A percentile compares a stretch with the other conserved stretches of the same genome.
Evolutionary conservation across 2,113 vertebrate genomes (phyloP).

Genomic region (Hirundichthys speculiger): DNA sequence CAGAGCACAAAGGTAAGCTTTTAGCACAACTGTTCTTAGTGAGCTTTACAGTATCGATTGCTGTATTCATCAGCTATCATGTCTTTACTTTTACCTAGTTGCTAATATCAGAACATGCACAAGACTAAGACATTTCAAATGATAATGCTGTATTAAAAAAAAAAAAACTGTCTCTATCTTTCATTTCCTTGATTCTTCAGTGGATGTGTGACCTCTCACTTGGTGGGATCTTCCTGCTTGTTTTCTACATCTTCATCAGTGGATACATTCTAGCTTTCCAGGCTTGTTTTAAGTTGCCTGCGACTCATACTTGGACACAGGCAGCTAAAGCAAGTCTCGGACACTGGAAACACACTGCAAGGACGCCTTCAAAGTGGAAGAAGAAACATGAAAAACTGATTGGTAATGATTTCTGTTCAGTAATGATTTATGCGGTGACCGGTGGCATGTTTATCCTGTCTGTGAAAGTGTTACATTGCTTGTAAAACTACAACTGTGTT

Average conservation of each 20-base stretch:
- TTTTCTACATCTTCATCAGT: constrained; percentile 16
- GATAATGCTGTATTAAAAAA: background rate
- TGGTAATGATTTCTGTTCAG: too few relatives aligned
- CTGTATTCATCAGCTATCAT: too few relatives aligned
- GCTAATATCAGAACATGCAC: too few relatives aligned
- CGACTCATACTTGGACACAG: constrained; percentile 84
- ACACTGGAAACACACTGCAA: constrained; percentile 66
- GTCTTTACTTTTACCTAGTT: too few relatives aligned
- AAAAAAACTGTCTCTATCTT: background rate
- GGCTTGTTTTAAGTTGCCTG: constrained; percentile 99
- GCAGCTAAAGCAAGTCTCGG: constrained; percentile 98
- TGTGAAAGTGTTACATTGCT: too few relatives aligned
- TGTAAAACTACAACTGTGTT: too few relatives aligned
- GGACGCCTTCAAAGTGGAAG: background rate
- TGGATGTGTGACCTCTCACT: background rate
- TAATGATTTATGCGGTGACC: too few relatives aligned
- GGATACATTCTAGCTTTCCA: constrained; percentile 76
- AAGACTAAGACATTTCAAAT: background rate
- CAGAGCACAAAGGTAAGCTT: constrained; percentile 43
- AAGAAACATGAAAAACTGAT: background rate
- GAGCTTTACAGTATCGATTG: background rate
- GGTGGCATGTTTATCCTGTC: too few relatives aligned
- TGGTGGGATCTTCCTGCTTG: too few relatives aligned
- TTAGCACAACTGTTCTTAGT: background rate
- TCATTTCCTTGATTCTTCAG: background rate